Conservation (phyloP, 1,140 invertebrate species). For the Steinernema khuongi region DNA sequence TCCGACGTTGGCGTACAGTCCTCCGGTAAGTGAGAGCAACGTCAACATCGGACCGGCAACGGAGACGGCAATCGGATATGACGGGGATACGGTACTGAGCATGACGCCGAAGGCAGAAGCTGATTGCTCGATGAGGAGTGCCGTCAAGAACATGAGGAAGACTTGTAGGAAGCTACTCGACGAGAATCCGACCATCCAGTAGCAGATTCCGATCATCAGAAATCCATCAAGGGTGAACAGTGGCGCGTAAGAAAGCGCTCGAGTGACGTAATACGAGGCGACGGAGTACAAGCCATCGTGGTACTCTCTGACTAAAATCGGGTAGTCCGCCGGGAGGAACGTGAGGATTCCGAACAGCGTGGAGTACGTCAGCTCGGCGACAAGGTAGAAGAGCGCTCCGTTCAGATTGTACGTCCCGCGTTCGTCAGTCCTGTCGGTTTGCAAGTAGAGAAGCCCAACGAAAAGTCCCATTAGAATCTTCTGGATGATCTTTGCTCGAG, state of each 20-base stretch:
- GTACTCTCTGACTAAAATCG: conserved; percentile 55
- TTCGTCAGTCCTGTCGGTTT: conserved; percentile 44
- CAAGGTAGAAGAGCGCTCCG: conserved; percentile 59
- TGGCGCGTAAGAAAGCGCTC: conserved; percentile 52
- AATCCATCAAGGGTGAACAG: conserved; percentile 56
- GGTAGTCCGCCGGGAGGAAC: conserved; percentile 52
- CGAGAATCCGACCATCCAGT: conserved; percentile 53
- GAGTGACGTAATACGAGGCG: conserved; percentile 46
- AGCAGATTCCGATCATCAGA: conserved; percentile 45
- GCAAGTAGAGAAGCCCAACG: conserved; percentile 60
- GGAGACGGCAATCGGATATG: conserved; percentile 46
- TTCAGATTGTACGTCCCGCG: conserved; percentile 60
- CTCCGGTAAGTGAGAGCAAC: conserved; percentile 54
- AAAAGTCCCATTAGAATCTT: conserved; percentile 59
- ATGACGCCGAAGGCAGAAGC: conserved; percentile 58
- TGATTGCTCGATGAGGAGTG: conserved; percentile 53
- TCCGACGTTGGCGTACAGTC: conserved; percentile 54
- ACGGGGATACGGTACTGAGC: conserved; percentile 48
- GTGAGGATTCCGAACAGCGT: conserved; percentile 54
- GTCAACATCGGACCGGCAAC: conserved; percentile 49
- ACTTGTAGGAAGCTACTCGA: conserved; percentile 36
- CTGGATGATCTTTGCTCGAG: conserved; percentile 54
- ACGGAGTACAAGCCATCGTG: conserved; percentile 55
- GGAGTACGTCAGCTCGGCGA: conserved; percentile 51
- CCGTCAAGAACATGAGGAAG: conserved; percentile 34